A percentile compares a stretch with the other conserved stretches of the same genome.
These are phyloP conservation scores for Lates japonicus DNA, from an alignment of 2,797 vertebrate species.

Conservation along the genomic window DNA sequence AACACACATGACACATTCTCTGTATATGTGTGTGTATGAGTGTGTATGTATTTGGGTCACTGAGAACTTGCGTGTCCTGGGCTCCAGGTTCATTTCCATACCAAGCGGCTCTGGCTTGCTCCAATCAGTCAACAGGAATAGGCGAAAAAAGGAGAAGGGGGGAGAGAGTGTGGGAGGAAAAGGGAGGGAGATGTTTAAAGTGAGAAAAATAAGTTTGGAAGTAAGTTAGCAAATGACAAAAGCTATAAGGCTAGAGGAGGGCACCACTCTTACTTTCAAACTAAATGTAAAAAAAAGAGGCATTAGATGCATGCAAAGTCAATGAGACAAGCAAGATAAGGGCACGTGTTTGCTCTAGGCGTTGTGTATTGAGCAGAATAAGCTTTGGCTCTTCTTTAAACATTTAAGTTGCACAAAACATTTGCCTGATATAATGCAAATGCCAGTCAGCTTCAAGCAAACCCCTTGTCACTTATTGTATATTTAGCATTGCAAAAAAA, in stretches of 20 bases:
- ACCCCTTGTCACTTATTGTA: slow-evolving; percentile 1
- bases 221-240: slow-evolving; percentile 44
- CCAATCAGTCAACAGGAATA: slow-evolving; percentile 67
- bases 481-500: slow-evolving; percentile 5
- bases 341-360: neutral
- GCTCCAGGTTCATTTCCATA: slow-evolving; percentile 73
- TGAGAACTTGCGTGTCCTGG: slow-evolving; percentile 55
- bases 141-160: neutral
- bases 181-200: slow-evolving; percentile 21
- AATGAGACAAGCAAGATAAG: slow-evolving; percentile 25
- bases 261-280: slow-evolving; percentile 7
- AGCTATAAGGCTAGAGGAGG: slow-evolving; percentile 22
- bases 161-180: neutral
- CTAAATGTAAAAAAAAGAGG: slow-evolving; percentile 18
- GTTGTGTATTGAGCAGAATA: neutral
- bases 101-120: slow-evolving; percentile 46
- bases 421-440: slow-evolving; percentile 26
- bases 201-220: slow-evolving; percentile 14
- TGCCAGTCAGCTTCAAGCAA: slow-evolving; percentile 28
- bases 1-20: slow-evolving; percentile 51
- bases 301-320: slow-evolving; percentile 18
- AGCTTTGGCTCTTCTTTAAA: slow-evolving; percentile 21
- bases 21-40: slow-evolving; percentile 12
- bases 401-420: slow-evolving; percentile 20
- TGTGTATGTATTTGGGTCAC: slow-evolving; percentile 72